Conservation (phyloP, 1,140 invertebrate species). For the Eurosta solidaginis region DNA sequence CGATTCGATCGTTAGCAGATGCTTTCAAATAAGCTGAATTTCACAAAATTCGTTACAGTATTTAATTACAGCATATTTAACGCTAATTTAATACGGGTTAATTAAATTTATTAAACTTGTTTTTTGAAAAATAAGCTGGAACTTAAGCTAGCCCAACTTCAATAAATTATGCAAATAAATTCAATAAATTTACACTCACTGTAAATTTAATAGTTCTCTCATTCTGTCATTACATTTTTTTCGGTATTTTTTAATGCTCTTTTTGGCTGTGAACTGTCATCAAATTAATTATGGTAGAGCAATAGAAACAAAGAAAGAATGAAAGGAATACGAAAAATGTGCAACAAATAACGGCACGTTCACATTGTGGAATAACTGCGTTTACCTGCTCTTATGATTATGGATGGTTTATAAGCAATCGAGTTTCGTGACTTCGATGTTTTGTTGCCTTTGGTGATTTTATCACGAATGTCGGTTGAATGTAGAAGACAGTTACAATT, state of each 20-base stretch:
- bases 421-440: background rate
- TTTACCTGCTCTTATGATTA: too few species aligned
- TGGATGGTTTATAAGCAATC: too few species aligned
- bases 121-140: too few species aligned
- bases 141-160: background rate
- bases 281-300: background rate
- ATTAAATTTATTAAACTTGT: too few species aligned
- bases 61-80: too few species aligned
- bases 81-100: too few species aligned
- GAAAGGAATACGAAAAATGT: background rate
- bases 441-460: background rate
- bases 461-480: background rate
- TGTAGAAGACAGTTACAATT: slow-evolving; percentile 3
- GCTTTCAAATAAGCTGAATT: too few species aligned
- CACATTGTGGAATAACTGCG: background rate
- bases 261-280: slow-evolving; percentile 8
- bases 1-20: too few species aligned
- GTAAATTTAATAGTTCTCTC: background rate
- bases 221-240: background rate
- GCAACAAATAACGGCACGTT: background rate
- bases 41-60: too few species aligned
- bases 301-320: background rate
- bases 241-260: slow-evolving; percentile 5
- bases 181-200: too few species aligned
- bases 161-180: slow-evolving; percentile 19